Percentiles rank a stretch among this genome's conserved stretches.
Conservation (phyloP, 2,797 vertebrate species). For the Antrozous pallidus region DNA sequence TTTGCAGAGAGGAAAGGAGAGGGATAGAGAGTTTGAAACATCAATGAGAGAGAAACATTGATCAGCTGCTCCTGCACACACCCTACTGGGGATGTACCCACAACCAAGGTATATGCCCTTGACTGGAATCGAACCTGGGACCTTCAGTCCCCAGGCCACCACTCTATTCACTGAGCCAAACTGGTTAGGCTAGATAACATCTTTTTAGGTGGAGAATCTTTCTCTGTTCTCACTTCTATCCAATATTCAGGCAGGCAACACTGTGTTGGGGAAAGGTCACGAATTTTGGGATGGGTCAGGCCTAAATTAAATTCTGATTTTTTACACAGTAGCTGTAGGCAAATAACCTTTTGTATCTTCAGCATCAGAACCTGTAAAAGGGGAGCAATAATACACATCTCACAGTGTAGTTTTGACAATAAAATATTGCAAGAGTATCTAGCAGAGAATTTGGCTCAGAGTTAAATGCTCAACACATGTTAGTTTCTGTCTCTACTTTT, state of each 20-base stretch:
- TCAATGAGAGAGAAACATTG: too few relatives aligned
- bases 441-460: not conserved
- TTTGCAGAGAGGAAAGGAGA: too few relatives aligned
- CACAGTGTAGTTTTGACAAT: not conserved
- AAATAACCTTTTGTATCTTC: not conserved
- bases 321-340: not conserved
- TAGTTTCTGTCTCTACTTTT: not conserved
- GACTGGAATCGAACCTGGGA: too few relatives aligned
- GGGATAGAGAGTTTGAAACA: too few relatives aligned
- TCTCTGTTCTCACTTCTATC: not conserved
- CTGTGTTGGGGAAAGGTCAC: not conserved
- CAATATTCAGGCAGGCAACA: not conserved
- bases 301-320: not conserved
- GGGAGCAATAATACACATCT: not conserved
- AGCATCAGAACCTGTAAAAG: not conserved
- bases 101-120: too few relatives aligned
- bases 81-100: too few relatives aligned
- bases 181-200: too few relatives aligned
- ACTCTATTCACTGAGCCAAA: too few relatives aligned
- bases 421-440: not conserved
- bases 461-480: constrained; percentile 20
- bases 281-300: not conserved
- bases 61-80: too few relatives aligned
- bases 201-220: too few relatives aligned
- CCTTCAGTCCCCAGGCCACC: too few relatives aligned